Conservation (phyloP, 2,888 invertebrate genomes). For the Zootermopsis nevadensis region DNA sequence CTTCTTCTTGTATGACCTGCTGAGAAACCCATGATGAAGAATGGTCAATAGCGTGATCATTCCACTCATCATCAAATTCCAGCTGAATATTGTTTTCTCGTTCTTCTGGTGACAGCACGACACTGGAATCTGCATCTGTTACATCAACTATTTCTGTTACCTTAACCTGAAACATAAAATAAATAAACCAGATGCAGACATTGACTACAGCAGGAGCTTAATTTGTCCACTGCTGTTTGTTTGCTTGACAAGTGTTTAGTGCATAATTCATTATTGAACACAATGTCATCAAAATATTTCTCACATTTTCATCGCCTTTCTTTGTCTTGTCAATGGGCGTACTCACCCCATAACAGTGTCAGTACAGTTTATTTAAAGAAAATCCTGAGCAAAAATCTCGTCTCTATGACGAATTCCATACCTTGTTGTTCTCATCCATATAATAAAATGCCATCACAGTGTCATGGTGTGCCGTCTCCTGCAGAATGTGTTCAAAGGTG, state of each 20-base stretch:
- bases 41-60: too few relatives aligned
- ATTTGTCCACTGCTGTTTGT: too few relatives aligned
- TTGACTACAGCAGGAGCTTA: neutral
- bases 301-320: too few relatives aligned
- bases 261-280: too few relatives aligned
- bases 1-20: slow-evolving; percentile 27
- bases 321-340: too few relatives aligned
- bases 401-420: slow-evolving; percentile 57
- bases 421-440: slow-evolving; percentile 87
- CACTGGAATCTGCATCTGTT: slow-evolving; percentile 78
- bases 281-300: too few relatives aligned
- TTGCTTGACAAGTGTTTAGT: too few relatives aligned
- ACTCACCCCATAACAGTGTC: too few relatives aligned
- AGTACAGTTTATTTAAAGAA: too few relatives aligned
- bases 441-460: slow-evolving; percentile 93
- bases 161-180: slow-evolving; percentile 72
- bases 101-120: slow-evolving; percentile 72
- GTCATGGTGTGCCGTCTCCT: slow-evolving; percentile 86
- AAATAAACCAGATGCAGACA: neutral
- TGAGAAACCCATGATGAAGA: slow-evolving; percentile 46
- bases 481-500: slow-evolving; percentile 68
- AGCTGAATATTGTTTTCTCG: slow-evolving; percentile 72
- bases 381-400: too few relatives aligned
- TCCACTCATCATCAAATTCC: slow-evolving; percentile 75
- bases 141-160: slow-evolving; percentile 92